Conservation (phyloP, 2,797 vertebrate genomes). For the Sibirionetta formosa region DNA sequence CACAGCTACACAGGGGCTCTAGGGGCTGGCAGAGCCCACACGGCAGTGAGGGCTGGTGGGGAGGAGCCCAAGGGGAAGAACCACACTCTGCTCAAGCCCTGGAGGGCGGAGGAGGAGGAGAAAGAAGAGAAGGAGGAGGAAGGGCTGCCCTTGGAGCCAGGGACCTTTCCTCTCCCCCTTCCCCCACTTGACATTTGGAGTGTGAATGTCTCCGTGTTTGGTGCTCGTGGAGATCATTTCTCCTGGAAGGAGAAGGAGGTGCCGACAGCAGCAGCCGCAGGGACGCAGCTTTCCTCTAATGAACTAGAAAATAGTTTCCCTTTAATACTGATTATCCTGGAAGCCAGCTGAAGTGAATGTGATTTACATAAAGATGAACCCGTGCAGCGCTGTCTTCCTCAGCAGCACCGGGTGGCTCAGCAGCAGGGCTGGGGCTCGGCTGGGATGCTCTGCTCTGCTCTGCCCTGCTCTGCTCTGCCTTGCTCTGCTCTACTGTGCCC, state of each 20-base stretch:
- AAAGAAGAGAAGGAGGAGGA: neutral
- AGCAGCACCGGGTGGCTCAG: neutral
- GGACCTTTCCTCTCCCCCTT: neutral
- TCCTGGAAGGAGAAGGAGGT: slow-evolving; percentile 50
- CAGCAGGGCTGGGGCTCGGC: neutral
- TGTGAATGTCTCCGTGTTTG: neutral
- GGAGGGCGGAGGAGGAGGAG: neutral
- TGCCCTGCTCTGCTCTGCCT: neutral
- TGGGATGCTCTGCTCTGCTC: neutral
- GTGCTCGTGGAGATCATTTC: slow-evolving; percentile 3
- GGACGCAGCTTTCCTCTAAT: slow-evolving; percentile 71
- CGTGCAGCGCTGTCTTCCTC: neutral
- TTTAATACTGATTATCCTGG: slow-evolving; percentile 76
- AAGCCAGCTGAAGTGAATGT: slow-evolving; percentile 66
- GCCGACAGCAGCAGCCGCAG: slow-evolving; percentile 34
- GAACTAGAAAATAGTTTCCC: slow-evolving; percentile 76
- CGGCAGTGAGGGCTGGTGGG: neutral
- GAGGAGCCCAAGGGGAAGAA: neutral
- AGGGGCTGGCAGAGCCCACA: neutral
- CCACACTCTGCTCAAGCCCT: neutral
- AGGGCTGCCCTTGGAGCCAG: neutral
- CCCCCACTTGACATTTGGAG: neutral
- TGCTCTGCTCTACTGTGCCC: too few species aligned
- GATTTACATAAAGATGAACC: slow-evolving; percentile 69
- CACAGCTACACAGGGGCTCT: neutral